phyloP scores from a whole-genome alignment of 2,797 vertebrate species.

The Xenops minutus region DNA sequence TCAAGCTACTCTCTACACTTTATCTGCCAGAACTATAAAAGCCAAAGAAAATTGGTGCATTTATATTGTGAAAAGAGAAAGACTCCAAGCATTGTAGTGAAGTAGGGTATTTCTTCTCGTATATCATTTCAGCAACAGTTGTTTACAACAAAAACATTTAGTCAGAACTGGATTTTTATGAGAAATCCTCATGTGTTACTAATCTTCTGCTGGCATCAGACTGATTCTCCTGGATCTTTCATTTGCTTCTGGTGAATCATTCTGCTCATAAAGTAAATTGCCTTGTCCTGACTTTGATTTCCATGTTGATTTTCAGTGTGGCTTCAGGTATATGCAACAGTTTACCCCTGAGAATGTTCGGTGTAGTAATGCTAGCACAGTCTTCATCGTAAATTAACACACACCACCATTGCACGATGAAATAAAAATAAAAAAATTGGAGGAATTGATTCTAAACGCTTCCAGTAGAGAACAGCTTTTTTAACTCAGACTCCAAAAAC shows the following conservation, averaged over 20 bases:
- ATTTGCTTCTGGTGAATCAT: slow-evolving; percentile 58
- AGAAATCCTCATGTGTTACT: slow-evolving; percentile 55
- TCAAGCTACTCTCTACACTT: slow-evolving; percentile 10
- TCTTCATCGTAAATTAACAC: neutral
- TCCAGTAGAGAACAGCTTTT: neutral
- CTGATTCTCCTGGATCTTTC: slow-evolving; percentile 49
- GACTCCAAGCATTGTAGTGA: neutral
- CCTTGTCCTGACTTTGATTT: slow-evolving; percentile 42
- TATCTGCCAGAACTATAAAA: slow-evolving; percentile 37
- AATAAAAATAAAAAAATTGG: neutral
- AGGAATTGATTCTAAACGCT: neutral
- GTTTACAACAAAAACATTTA: slow-evolving; percentile 66
- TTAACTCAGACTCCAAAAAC: neutral
- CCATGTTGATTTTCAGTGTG: slow-evolving; percentile 4
- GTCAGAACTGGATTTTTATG: slow-evolving; percentile 57
- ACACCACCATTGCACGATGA: neutral
- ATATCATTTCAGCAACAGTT: slow-evolving; percentile 48
- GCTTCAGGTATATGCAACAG: slow-evolving; percentile 18
- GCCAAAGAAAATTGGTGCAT: slow-evolving; percentile 39
- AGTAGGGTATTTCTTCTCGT: neutral
- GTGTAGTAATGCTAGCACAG: neutral
- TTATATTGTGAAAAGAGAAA: slow-evolving; percentile 34
- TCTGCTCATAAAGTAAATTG: slow-evolving; percentile 47
- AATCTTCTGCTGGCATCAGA: slow-evolving; percentile 62
- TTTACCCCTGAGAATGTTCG: slow-evolving; percentile 33